Percentiles rank a stretch among this genome's conserved stretches.
Conservation (phyloP, 2,888 invertebrate species). For the Tridacna crocea region DNA sequence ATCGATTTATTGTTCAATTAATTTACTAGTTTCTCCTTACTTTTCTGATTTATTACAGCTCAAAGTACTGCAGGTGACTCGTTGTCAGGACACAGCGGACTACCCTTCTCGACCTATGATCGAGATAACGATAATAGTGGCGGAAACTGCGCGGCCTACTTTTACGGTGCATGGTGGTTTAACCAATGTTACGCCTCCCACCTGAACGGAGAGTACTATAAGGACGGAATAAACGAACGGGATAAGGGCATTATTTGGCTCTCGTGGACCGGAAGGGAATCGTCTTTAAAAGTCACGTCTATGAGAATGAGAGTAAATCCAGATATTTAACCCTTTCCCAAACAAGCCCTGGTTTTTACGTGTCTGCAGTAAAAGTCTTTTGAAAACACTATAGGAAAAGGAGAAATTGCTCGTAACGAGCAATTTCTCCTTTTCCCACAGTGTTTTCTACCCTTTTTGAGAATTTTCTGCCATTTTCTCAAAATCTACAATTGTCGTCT, state of each 20-base stretch:
- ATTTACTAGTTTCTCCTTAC: no score
- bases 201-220: not conserved
- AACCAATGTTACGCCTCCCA: not conserved
- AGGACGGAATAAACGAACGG: not conserved
- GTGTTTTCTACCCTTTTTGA: no score
- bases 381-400: no score
- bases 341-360: no score
- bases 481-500: no score
- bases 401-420: no score
- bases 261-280: not conserved
- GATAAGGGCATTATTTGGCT: not conserved
- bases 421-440: no score
- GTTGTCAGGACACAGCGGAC: not conserved
- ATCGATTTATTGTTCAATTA: no score
- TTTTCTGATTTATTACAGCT: not conserved
- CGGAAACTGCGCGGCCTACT: slow-evolving; percentile 5
- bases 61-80: not conserved
- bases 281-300: not conserved
- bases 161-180: slow-evolving; percentile 14
- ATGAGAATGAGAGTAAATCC: not conserved
- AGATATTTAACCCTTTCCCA: no score
- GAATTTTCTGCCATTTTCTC: no score
- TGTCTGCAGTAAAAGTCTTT: no score
- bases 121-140: not conserved
- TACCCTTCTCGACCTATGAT: not conserved